Evolutionary conservation across 2,797 vertebrate species (phyloP), one percentile per base, ranked within the genome.

Genomic region (Zenarchopterus dispar): DNA sequence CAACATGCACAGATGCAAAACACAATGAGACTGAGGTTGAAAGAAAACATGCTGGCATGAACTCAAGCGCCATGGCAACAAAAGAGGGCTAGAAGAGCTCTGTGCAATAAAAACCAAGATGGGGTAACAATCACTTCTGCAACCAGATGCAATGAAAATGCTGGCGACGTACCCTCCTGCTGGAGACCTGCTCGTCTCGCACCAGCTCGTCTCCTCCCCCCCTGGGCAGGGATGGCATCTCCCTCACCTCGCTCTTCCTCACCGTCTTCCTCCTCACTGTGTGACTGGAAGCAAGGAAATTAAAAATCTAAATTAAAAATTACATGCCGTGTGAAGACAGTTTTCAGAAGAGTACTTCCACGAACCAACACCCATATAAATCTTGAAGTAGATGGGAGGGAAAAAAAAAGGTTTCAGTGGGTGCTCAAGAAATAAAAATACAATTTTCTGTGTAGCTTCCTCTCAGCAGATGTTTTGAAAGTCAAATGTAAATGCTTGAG

Each of bases 201-300:
- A 90, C 93, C 0, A 93, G 88, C 56, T 96, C 95, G 56, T 98
- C 97, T 24, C 88, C 84, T 0, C 93, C 88, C 0, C 94, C 94
- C 47, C 94, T 92, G 0, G 97, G 97, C 67, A 99, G 86, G n/a
- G 90, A 94, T 0, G 97, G 97, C 95, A 99, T 97, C 79, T 95
- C 90, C 72, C 95, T 93, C 5, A 92, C 95, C 69, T 98, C 97
- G 9, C 93, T 96, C 82, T 94, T 93, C 88, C 94, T 97, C 87
- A 98, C 90, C 1, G 96, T 96, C 86, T 95, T 96, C 84, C 97
- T 96, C 89, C 95, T 95, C 75, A 97, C 96, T 0, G 97, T 99
- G 88, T 97, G 97, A 70, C 97, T 99, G 75, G 39, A 17, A 57
- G 9, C 6, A 4, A 45, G 8, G 13, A n/a, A 6, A 42, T 6